These are phyloP conservation scores for Cacatua alba DNA, from an alignment of 2,113 vertebrate species.

Conservation along the genomic window DNA sequence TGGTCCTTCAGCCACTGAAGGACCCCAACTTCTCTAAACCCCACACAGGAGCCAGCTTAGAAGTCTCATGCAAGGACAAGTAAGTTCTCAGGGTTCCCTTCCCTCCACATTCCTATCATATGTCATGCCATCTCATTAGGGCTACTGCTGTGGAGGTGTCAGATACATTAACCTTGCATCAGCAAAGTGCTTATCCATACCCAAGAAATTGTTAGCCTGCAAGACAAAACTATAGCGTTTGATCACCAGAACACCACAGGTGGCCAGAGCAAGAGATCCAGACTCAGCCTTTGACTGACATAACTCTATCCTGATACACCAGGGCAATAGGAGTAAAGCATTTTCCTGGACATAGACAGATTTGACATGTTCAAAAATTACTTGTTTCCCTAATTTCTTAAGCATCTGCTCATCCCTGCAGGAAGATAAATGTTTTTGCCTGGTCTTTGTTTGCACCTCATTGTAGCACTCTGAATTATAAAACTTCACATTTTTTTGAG, in stretches of 20 bases:
- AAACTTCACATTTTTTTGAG: not conserved
- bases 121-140: not conserved
- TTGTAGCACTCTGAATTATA: not conserved
- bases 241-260: not conserved
- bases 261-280: not conserved
- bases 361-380: not conserved
- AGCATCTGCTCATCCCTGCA: not conserved
- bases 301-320: not conserved
- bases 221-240: not conserved
- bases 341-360: not conserved
- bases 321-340: fast-evolving
- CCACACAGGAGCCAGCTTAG: not conserved
- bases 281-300: not conserved
- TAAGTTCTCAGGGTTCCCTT: not conserved
- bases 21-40: not conserved
- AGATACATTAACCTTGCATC: not conserved
- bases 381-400: not conserved
- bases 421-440: not conserved
- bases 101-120: not conserved
- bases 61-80: not conserved
- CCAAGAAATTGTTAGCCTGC: too few species aligned
- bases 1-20: not conserved
- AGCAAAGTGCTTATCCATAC: not conserved
- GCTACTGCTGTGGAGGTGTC: not conserved
- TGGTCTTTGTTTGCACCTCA: not conserved